Base-by-base conservation (phyloP, 1,140 invertebrate species). In the Leptonema lineaticorne region DNA sequence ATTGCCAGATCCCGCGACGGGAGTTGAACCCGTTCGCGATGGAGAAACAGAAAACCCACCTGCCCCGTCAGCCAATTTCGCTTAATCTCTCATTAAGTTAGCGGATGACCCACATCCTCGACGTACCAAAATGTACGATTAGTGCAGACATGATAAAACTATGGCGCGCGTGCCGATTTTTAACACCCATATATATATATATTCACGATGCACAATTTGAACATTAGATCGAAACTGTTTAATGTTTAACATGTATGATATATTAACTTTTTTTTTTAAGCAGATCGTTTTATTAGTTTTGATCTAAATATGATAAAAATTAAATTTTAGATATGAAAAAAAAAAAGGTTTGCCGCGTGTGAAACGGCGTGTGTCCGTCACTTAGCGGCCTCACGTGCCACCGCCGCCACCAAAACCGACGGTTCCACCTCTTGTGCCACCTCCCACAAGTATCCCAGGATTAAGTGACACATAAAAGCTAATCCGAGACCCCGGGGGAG, bases 381-480 rank as follows among this genome's bases (percentile, higher is more conserved):
- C 56, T 66, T 30, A n/a, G 26, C 63, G 45, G 24, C 62, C 41
- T 64, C 62, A 48, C 46, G 69, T 71, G 20, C 66, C 65, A 20
- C n/a, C 27, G 20, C 16, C 37, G 11, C 11, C 11, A 41, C 37
- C 37, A 9, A 11, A 1, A 41, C 37, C 37, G n/a, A n/a, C 37
- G 9, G 16, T 14, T 16, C 37, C 37, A 46, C 7, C 46, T 18
- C 46, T n/a, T 20, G 53, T 8, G 30, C 57, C 22, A 16, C 65
- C 24, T 30, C 37, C 29, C n/a, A n/a, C n/a, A n/a, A n/a, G n/a
- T n/a, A n/a, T n/a, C 33, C 57, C 16, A 33, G 70, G 70, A 72
- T 72, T 72, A 72, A 72, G 70, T 60, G 70, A 72, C 70, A 69
- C 65, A 72, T 72, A 72, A 72, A 72, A 69, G 70, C 70, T 72